Evolutionary conservation across 2,888 invertebrate genomes (phyloP), one percentile per base, ranked within the genome.

Genomic region (Frankliniella intonsa): DNA sequence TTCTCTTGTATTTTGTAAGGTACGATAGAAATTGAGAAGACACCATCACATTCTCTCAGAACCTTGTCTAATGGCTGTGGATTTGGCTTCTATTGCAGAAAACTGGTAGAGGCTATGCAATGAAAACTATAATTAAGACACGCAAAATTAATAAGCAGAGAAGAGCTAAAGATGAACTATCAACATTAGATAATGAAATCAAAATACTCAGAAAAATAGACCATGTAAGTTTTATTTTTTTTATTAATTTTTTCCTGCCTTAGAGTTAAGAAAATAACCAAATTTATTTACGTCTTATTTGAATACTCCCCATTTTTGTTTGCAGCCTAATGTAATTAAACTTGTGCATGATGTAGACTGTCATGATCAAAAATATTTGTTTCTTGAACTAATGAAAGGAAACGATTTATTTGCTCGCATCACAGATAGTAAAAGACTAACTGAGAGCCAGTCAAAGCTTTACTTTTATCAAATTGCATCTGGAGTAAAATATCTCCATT

Each of bases 241-340:
- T n/a, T 8, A 11, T 9, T 11, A 19, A 55, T 3, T 38, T 38
- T 38, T 38, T 38, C 5, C 38, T 38, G 22, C 9, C 7, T 12
- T 69, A 76, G n/a, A 22, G 69, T 10, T 25, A 3, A 22, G 69
- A 11, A 76, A 76, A 7, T 12, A 25, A 2, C 25, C 2, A 9
- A 76, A 11, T 76, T 3, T 12, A 9, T 22, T 2, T n/a, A n/a
- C n/a, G n/a, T n/a, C 0, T 25, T 22, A 0, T 11, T 76, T 76
- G 12, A 1, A 22, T 10, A 22, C 1, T 22, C 12, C 1, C 12
- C 5, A 22, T 76, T 11, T 25, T 12, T 76, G 1, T 1, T 76
- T 76, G n/a, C 69, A 76, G 69, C 69, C 69, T 12, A 76, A 76
- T 76, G 69, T 76, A 22, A 76, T 76, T 76, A 22, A 76, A 25